Evolutionary conservation across 2,797 vertebrate species (phyloP), one percentile per base, ranked within the genome.

Genomic region (Tauraco hartlaubi): DNA sequence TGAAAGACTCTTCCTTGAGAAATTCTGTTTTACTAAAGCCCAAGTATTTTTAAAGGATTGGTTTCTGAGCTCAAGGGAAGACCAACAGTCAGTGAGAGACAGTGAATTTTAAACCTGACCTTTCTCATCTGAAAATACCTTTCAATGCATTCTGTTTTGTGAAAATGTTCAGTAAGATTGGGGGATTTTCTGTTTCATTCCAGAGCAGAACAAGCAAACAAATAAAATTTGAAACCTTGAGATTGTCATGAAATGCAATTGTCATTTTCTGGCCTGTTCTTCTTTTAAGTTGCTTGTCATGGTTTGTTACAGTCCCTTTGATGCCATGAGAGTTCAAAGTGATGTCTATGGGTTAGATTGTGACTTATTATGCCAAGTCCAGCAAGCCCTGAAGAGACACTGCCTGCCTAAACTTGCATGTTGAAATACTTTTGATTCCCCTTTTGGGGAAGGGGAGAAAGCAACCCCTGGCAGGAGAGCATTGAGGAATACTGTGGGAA

Each of bases 251-350:
- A 92, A 97, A 94, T 86, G 63, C 82, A 90, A 54, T 94, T 94
- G 95, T 88, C 90, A 61, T 95, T 96, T 96, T 92, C 89, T 92
- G 83, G 88, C 73, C 76, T 86, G 80, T 88, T 95, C 90, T 83
- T 43, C 54, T 85, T 94, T 85, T 91, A 96, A 96, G 90, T 94
- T 84, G 33, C 92, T 95, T 92, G 95, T 95, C 85, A 88, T 93
- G 95, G 90, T 94, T 95, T 94, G 85, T 96, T 97, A 93, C 61
- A 56, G 86, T 94, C 80, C 59, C 80, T 96, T 95, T 96, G 88
- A 97, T 95, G 93, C 88, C 56, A 67, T 51, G 71, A 79, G 82
- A 95, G 90, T 96, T 96, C 95, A 95, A 96, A 97, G 90, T 76
- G 73, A 93, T 94, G 83, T 95, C 85, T 91, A 94, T 59, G 66